Conservation (phyloP, 2,113 vertebrate species). For the Pionites leucogaster region DNA sequence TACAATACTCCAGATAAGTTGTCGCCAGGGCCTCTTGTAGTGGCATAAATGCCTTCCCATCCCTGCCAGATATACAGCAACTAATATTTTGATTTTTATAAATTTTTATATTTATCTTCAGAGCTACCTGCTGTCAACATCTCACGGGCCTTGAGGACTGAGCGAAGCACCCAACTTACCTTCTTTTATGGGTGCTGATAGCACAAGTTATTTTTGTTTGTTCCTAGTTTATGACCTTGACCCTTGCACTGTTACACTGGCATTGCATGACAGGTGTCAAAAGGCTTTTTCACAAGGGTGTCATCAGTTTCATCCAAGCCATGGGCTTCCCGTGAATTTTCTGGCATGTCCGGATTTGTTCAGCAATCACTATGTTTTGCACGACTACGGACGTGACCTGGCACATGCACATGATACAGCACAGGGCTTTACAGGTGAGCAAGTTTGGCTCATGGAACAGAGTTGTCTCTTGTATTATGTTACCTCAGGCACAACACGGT, state of each 20-base stretch:
- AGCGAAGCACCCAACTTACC: neutral
- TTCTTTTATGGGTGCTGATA: neutral
- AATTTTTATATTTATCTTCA: neutral
- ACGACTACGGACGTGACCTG: neutral
- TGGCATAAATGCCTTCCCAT: neutral
- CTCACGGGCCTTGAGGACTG: neutral
- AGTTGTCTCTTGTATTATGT: neutral
- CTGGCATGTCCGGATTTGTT: neutral
- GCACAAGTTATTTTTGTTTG: neutral
- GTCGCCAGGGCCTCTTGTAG: neutral
- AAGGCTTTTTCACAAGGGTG: neutral
- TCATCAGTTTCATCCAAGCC: neutral
- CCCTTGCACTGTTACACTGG: neutral
- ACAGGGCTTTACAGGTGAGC: neutral
- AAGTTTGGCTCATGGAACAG: neutral
- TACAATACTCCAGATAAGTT: neutral
- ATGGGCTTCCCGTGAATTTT: neutral
- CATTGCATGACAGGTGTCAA: neutral
- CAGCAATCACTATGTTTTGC: neutral
- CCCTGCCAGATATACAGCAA: neutral
- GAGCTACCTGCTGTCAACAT: neutral
- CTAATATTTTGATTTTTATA: neutral
- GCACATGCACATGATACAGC: neutral
- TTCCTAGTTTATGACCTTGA: neutral
- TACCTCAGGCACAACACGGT: neutral